A percentile compares a stretch with the other conserved stretches of the same genome.
phyloP scores from a whole-genome alignment of 2,113 vertebrate genomes.

The Oncorhynchus gorbuscha region DNA sequence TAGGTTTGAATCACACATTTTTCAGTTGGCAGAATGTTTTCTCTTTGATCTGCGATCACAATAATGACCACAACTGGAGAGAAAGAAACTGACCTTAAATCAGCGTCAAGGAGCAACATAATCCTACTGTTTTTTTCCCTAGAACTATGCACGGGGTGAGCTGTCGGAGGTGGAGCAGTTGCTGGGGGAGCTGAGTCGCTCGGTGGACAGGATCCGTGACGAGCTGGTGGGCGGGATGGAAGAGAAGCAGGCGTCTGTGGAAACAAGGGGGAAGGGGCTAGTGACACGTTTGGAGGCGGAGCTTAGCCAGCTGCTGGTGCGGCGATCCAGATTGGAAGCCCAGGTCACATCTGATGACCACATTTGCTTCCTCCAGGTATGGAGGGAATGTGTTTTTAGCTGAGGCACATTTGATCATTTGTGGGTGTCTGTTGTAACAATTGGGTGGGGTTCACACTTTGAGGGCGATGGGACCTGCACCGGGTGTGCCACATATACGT shows the following conservation, averaged over 20 bases:
- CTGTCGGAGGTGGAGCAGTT: constrained; percentile 56
- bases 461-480: background rate
- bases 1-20: no score
- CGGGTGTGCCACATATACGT: background rate
- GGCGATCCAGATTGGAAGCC: constrained; percentile 55
- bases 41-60: no score
- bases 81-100: background rate
- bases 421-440: no score
- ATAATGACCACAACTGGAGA: no score
- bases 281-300: constrained; percentile 61
- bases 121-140: background rate
- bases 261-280: constrained; percentile 55
- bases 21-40: no score
- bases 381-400: background rate
- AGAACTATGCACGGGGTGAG: constrained; percentile 64
- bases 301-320: constrained; percentile 52
- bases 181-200: constrained; percentile 49
- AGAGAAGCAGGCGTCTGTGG: constrained; percentile 54
- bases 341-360: constrained; percentile 74
- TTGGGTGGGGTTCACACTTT: no score
- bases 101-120: background rate
- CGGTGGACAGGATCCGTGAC: constrained; percentile 57
- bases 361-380: constrained; percentile 74
- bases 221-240: constrained; percentile 63
- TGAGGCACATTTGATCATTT: no score